Conservation (phyloP, 2,888 invertebrate genomes). For the Drosophila tripunctata region DNA sequence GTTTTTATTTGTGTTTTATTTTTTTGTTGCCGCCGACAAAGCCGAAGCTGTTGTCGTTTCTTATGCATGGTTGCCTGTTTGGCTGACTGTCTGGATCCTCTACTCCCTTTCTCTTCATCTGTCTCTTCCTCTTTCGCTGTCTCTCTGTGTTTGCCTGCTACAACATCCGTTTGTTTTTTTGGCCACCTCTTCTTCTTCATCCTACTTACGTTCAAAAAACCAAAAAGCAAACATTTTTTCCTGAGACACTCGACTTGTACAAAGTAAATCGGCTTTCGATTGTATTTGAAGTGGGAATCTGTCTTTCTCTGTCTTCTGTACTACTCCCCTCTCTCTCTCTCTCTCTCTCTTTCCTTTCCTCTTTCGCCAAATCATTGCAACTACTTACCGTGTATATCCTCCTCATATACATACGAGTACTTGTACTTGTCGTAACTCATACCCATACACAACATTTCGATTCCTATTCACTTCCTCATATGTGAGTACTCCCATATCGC, state of each 20-base stretch:
- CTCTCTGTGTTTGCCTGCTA: conserved; percentile 50
- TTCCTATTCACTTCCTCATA: background rate
- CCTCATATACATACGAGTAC: conserved; percentile 2
- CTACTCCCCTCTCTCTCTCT: conserved; percentile 3
- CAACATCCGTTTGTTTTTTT: conserved; percentile 65
- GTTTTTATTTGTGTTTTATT: background rate
- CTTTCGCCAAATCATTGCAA: conserved; percentile 10
- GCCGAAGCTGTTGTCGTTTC: conserved; percentile 60
- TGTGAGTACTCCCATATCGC: conserved; percentile 9
- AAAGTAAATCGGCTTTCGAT: conserved; percentile 78
- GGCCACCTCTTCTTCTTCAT: conserved; percentile 34
- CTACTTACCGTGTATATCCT: conserved; percentile 19
- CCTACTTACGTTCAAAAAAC: conserved; percentile 39
- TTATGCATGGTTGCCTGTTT: conserved; percentile 50
- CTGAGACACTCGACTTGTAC: conserved; percentile 67
- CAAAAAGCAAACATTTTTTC: conserved; percentile 69
- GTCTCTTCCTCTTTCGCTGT: background rate
- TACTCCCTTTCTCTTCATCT: background rate
- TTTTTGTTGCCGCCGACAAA: conserved; percentile 34
- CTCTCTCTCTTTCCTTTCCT: background rate
- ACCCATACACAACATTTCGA: background rate
- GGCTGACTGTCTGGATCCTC: conserved; percentile 19
- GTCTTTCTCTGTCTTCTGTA: too few relatives aligned
- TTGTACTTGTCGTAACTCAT: conserved; percentile 1
- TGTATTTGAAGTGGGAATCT: conserved; percentile 61